Base-by-base conservation (phyloP, 2,113 vertebrate species). In the Hyperopisus bebe region DNA sequence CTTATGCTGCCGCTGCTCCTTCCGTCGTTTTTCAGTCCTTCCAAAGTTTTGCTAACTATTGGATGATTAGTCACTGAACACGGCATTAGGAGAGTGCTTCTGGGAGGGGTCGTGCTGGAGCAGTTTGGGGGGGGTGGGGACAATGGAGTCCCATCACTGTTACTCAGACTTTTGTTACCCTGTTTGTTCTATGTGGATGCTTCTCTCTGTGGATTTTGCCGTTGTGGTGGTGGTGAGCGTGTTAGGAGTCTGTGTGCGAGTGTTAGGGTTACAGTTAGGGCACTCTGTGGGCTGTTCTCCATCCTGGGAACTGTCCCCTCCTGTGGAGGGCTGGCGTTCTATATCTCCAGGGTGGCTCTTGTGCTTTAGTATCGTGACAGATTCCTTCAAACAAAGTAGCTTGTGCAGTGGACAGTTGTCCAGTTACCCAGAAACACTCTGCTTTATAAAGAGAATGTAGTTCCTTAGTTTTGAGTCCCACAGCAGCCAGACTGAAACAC, bases 1-100 rank as follows among this genome's bases (percentile, higher is more conserved):
- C 19, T n/a, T n/a, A 19, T 19, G 21, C 8, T 17, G 58, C 3
- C 9, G 9, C n/a, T 11, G 39, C 42, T 84, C 39, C 17, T 24
- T n/a, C 21, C 9, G 21, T n/a, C 1, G 21, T n/a, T 11, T 27
- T 24, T 42, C 27, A 6, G 48, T 87, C 31, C 85, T 47, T 50
- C 11, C 50, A 53, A 87, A 87, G 85, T 87, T 87, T 84, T 42
- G 50, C 47, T 53, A 15, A 50, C n/a, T 87, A 31, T 55, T 87
- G 31, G 85, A 27, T 55, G 17, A 87, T 53, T 87, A 55, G 50
- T 47, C 47, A 27, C 11, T 87, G 85, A 24, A 51, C 31, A 11
- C n/a, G 1, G 1, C 48, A 39, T 15, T 5, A 39, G 50, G 48
- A 47, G 85, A 39, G 51, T 9, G 53, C 15, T 55, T 58, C 2